These are phyloP conservation scores for Aleiodes testaceus DNA, from an alignment of 2,888 invertebrate species.

Conservation along the genomic window DNA sequence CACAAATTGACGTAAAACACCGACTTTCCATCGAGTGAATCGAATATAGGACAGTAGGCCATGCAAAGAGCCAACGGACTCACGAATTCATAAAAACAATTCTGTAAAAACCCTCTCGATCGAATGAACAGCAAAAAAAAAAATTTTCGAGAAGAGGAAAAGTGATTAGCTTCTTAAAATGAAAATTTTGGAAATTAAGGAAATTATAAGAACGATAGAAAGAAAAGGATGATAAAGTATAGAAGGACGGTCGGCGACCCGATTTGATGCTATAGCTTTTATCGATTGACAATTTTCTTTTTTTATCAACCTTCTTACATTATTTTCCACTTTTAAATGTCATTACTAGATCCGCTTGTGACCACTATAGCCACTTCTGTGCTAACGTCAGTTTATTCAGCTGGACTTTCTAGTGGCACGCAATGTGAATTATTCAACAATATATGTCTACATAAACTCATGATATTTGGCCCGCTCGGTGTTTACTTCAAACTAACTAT, in stretches of 20 bases:
- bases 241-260: conserved; percentile 43
- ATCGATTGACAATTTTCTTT: conserved; percentile 44
- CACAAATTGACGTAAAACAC: conserved; percentile 43
- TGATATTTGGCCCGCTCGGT: conserved; percentile 38
- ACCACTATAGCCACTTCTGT: conserved; percentile 34
- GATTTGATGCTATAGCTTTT: conserved; percentile 42
- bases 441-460: conserved; percentile 41
- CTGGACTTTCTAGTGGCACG: conserved; percentile 35
- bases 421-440: conserved; percentile 44
- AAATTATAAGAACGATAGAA: neutral
- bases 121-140: neutral
- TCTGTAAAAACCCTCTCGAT: neutral
- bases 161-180: neutral
- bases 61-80: conserved; percentile 30
- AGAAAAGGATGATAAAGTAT: conserved; percentile 6
- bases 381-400: conserved; percentile 21
- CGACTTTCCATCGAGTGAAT: conserved; percentile 31
- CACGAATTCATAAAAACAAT: neutral
- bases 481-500: conserved; percentile 18
- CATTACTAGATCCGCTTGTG: conserved; percentile 46
- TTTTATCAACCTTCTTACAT: conserved; percentile 44
- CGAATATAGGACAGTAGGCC: conserved; percentile 45
- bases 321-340: conserved; percentile 45
- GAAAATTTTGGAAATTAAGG: too few relatives aligned
- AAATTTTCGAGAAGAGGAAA: neutral